Conservation (phyloP, 1,140 invertebrate species). For the Apis laboriosa region DNA sequence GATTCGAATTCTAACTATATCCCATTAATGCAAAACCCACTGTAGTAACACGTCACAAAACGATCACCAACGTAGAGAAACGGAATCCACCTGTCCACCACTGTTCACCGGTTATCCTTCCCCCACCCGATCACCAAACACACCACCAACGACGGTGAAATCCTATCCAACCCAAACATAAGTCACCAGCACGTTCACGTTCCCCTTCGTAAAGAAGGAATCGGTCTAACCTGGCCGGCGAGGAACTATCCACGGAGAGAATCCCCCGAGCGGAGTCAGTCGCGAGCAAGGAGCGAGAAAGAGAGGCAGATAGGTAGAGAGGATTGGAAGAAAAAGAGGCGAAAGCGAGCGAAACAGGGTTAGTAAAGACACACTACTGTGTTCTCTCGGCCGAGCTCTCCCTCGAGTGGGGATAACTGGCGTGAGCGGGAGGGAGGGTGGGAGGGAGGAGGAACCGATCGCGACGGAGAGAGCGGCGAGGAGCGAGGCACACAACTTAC, state of each 20-base stretch:
- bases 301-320: slow-evolving; percentile 21
- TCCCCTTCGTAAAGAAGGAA: neutral
- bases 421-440: neutral
- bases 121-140: neutral
- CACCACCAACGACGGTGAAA: neutral
- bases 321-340: slow-evolving; percentile 38
- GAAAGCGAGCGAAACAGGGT: slow-evolving; percentile 36
- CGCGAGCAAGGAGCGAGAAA: slow-evolving; percentile 9
- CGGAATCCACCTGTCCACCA: neutral
- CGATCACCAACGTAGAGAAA: neutral
- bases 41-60: neutral
- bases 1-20: neutral
- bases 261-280: neutral
- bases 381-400: slow-evolving; percentile 2
- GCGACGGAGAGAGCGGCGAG: slow-evolving; percentile 4
- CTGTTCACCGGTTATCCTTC: neutral
- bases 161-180: neutral
- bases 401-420: neutral
- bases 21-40: neutral
- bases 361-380: slow-evolving; percentile 31
- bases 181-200: neutral
- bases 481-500: slow-evolving; percentile 43
- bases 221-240: neutral
- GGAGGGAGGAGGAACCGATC: neutral
- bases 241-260: neutral